These are phyloP conservation scores for Tragelaphus eurycerus DNA, from an alignment of 2,797 vertebrate genomes.

Conservation along the genomic window DNA sequence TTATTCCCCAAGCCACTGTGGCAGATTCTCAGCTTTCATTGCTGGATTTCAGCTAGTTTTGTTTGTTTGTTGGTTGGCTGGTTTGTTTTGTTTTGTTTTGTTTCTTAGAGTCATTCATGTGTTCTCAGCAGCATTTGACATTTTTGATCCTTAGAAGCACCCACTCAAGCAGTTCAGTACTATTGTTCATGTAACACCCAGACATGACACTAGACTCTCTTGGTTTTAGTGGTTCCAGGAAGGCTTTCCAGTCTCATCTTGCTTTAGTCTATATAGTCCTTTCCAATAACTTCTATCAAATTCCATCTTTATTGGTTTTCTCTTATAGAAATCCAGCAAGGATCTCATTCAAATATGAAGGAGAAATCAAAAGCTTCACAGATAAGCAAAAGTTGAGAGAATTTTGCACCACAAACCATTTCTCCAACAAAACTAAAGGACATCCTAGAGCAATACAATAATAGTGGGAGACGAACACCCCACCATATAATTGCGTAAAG, in stretches of 20 bases:
- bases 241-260: not conserved
- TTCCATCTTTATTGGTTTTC: not conserved
- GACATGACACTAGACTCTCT: not conserved
- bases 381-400: no score
- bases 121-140: not conserved
- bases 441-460: no score
- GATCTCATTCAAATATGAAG: no score
- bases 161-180: not conserved
- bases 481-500: no score
- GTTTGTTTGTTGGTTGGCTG: no score
- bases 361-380: no score
- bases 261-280: not conserved
- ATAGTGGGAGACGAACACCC: no score
- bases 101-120: not conserved
- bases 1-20: not conserved
- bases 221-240: not conserved
- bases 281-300: not conserved
- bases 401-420: no score
- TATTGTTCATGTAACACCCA: not conserved
- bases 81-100: no score
- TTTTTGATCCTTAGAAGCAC: not conserved
- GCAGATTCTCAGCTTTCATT: not conserved
- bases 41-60: not conserved
- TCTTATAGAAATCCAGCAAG: not conserved
- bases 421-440: no score